Conservation (phyloP, 2,888 invertebrate species). For the Achlya flavicornis region DNA sequence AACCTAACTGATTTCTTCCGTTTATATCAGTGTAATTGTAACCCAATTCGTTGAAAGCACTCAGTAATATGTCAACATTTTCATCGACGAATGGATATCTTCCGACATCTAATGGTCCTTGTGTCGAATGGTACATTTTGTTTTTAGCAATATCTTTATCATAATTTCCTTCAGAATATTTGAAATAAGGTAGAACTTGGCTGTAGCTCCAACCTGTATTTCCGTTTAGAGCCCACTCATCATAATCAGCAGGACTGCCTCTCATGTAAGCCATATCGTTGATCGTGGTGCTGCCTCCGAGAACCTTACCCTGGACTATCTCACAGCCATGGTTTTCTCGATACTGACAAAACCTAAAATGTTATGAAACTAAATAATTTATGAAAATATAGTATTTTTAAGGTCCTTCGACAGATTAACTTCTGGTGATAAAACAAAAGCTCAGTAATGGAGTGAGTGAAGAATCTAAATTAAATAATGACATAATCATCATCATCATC, state of each 20-base stretch:
- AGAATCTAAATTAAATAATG: too few relatives aligned
- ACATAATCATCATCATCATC: too few relatives aligned
- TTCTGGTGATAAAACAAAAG: constrained; percentile 16
- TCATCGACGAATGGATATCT: constrained; percentile 74
- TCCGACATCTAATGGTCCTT: constrained; percentile 75
- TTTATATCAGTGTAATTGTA: constrained; percentile 77
- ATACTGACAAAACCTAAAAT: constrained; percentile 74
- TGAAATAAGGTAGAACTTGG: constrained; percentile 72
- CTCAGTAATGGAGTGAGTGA: too few relatives aligned
- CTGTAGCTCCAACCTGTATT: constrained; percentile 75
- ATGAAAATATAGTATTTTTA: constrained; percentile 38
- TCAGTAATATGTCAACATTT: constrained; percentile 71
- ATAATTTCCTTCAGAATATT: constrained; percentile 79
- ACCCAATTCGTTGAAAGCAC: constrained; percentile 73
- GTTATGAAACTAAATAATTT: constrained; percentile 44
- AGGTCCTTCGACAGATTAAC: constrained; percentile 31
- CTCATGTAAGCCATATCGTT: constrained; percentile 79
- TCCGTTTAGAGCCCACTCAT: constrained; percentile 73
- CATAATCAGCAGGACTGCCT: constrained; percentile 76
- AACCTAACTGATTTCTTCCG: constrained; percentile 72
- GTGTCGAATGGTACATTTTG: constrained; percentile 71
- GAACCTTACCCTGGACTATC: constrained; percentile 70
- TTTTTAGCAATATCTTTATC: constrained; percentile 76
- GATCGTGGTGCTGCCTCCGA: constrained; percentile 74
- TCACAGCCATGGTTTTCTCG: constrained; percentile 65